phyloP scores from a whole-genome alignment of 2,888 invertebrate genomes.

The Hesperia comma region DNA sequence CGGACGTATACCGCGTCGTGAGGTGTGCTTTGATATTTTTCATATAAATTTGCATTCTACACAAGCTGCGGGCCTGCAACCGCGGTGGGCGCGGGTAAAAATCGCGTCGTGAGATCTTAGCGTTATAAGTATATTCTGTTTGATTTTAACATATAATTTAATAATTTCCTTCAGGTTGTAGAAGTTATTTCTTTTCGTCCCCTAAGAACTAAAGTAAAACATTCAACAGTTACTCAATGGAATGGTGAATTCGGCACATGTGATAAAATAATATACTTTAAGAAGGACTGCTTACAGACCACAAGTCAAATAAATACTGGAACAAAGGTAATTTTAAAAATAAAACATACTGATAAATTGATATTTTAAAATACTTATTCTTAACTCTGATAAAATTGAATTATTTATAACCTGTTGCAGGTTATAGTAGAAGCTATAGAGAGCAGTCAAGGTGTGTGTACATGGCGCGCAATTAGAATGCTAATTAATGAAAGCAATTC shows the following conservation, averaged over 20 bases:
- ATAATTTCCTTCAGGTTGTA: conserved; percentile 78
- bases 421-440: conserved; percentile 88
- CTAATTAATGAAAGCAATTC: conserved; percentile 53
- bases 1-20: too few species aligned
- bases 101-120: too few species aligned
- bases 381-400: too few species aligned
- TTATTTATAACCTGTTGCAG: conserved; percentile 52
- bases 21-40: too few species aligned
- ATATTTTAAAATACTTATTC: too few species aligned
- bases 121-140: too few species aligned
- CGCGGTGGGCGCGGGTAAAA: too few species aligned
- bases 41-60: too few species aligned
- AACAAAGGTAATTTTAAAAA: conserved; percentile 75
- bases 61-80: too few species aligned
- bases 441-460: conserved; percentile 85
- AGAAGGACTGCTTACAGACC: conserved; percentile 78
- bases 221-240: conserved; percentile 77
- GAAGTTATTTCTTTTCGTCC: conserved; percentile 85
- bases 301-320: conserved; percentile 83
- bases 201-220: conserved; percentile 81
- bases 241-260: conserved; percentile 81
- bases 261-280: conserved; percentile 84
- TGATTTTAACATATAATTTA: too few species aligned
- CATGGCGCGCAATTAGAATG: conserved; percentile 84
- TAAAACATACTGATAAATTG: too few species aligned